Evolutionary conservation across 2,888 invertebrate species (phyloP).

Genomic region (Heliconius ismenius): DNA sequence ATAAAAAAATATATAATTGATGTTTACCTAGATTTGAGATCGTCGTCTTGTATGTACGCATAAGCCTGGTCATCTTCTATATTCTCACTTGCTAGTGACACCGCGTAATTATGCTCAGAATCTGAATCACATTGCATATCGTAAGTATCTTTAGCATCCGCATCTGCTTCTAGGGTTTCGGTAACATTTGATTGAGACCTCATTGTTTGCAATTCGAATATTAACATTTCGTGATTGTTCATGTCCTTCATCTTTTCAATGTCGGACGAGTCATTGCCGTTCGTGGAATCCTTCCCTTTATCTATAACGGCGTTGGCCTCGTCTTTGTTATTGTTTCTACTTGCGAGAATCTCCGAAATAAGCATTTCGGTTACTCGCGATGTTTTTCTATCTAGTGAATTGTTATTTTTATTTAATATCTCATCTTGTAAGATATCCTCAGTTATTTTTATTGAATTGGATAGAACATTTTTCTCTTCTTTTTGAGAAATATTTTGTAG

Average conservation of each 20-base stretch:
- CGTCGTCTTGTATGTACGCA: conserved; percentile 74
- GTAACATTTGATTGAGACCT: conserved; percentile 75
- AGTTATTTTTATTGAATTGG: conserved; percentile 51
- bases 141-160: conserved; percentile 57
- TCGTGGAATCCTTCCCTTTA: conserved; percentile 71
- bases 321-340: conserved; percentile 76
- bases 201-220: conserved; percentile 87
- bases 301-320: conserved; percentile 75
- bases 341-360: conserved; percentile 78
- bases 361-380: conserved; percentile 77
- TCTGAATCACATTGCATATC: conserved; percentile 66
- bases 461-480: conserved; percentile 57
- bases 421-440: conserved; percentile 56
- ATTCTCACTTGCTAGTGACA: conserved; percentile 67
- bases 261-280: conserved; percentile 63
- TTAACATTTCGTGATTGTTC: conserved; percentile 86
- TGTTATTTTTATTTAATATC: conserved; percentile 64
- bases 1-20: neutral
- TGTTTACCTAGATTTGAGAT: conserved; percentile 77
- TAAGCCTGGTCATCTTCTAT: conserved; percentile 75
- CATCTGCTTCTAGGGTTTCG: conserved; percentile 57
- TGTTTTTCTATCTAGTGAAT: conserved; percentile 75
- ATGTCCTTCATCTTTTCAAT: conserved; percentile 72
- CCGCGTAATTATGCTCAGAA: conserved; percentile 69
- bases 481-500: conserved; percentile 68